A percentile compares a stretch with the other conserved stretches of the same genome.
Evolutionary conservation across 2,113 vertebrate species (phyloP).

Genomic region (Argyrosomus japonicus): DNA sequence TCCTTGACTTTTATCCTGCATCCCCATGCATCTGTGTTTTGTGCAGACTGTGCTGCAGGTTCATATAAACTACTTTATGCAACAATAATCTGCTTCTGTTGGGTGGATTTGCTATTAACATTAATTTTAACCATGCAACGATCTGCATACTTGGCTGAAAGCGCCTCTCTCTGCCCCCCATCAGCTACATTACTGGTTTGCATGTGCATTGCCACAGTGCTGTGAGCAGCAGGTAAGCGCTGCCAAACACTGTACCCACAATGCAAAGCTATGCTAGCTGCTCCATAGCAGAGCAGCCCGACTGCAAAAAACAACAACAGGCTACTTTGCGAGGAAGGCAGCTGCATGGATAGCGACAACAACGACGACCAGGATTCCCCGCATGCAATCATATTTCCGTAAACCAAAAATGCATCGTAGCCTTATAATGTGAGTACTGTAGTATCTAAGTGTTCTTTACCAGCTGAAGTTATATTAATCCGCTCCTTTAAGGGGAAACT

Average conservation of each 20-base stretch:
- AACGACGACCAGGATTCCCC: slow-evolving; percentile 55
- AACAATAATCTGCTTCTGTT: not conserved
- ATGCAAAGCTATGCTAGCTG: slow-evolving; percentile 78
- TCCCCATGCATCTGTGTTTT: not conserved
- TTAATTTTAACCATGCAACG: not conserved
- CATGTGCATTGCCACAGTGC: not conserved
- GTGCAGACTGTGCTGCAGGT: not conserved
- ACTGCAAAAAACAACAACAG: slow-evolving; percentile 79
- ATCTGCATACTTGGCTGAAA: not conserved
- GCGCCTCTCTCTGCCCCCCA: too few species aligned
- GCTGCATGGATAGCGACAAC: slow-evolving; percentile 76
- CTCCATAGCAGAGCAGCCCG: slow-evolving; percentile 66
- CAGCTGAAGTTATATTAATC: slow-evolving; percentile 43
- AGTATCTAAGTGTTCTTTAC: slow-evolving; percentile 7
- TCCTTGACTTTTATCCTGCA: not conserved
- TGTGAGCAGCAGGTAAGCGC: slow-evolving; percentile 42
- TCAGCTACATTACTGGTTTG: not conserved
- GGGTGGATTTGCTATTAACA: not conserved
- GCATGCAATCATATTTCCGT: slow-evolving; percentile 41
- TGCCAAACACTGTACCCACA: slow-evolving; percentile 68
- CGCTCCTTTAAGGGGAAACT: slow-evolving; percentile 53
- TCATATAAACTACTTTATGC: too few species aligned
- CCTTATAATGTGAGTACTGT: slow-evolving; percentile 71
- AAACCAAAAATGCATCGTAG: slow-evolving; percentile 50
- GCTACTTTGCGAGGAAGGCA: slow-evolving; percentile 67